Conservation (phyloP, 2,797 vertebrate genomes). For the Epinephelus coioides region DNA sequence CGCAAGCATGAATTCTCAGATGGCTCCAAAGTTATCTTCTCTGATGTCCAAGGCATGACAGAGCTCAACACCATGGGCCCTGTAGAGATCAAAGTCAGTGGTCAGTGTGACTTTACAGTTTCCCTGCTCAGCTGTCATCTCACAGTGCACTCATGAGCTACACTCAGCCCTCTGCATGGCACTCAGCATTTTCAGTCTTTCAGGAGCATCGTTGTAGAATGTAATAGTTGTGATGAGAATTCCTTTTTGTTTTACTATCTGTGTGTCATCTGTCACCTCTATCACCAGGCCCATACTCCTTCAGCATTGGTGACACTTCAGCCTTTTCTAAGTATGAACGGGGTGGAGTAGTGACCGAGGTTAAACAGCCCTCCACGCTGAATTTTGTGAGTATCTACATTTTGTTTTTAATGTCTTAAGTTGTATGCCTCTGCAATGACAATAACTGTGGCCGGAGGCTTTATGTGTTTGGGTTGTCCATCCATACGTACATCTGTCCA, state of each 20-base stretch:
- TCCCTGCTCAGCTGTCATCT: not conserved
- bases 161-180: not conserved
- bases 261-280: constrained; percentile 17
- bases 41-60: constrained; percentile 90
- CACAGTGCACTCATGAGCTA: not conserved
- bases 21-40: constrained; percentile 86
- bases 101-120: constrained; percentile 74
- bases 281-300: constrained; percentile 75
- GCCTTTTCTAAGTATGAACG: constrained; percentile 84
- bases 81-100: constrained; percentile 69
- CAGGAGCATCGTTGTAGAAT: not conserved
- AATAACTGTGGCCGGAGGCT: too few species aligned
- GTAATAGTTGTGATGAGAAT: not conserved
- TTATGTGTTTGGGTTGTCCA: too few species aligned
- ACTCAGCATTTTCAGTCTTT: not conserved
- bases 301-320: constrained; percentile 90
- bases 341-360: constrained; percentile 86
- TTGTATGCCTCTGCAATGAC: too few species aligned
- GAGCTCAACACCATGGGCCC: constrained; percentile 88
- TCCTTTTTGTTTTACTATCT: not conserved
- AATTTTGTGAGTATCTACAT: constrained; percentile 85
- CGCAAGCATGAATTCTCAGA: constrained; percentile 64
- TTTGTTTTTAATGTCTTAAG: not conserved
- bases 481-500: too few species aligned
- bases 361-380: constrained; percentile 76